A percentile compares a stretch with the other conserved stretches of the same genome.
Conservation (phyloP, 1,140 invertebrate genomes). For the Augochlora pura region DNA sequence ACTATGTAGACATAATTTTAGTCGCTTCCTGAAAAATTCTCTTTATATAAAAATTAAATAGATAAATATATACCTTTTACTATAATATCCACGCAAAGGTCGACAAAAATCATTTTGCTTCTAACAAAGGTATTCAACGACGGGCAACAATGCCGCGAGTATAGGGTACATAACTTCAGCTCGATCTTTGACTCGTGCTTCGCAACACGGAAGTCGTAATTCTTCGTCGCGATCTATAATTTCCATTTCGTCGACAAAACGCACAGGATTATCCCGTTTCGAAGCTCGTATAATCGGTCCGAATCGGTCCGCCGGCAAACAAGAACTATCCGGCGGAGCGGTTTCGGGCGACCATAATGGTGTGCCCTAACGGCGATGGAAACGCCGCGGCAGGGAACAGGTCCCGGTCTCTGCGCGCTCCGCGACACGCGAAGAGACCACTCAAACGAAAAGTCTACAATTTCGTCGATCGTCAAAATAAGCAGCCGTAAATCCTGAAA, state of each 20-base stretch:
- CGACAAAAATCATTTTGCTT: no score
- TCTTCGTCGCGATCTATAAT: no score
- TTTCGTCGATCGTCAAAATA: slow-evolving; percentile 2
- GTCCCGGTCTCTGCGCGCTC: neutral
- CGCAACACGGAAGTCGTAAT: neutral
- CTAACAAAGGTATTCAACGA: neutral
- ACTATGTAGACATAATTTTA: no score
- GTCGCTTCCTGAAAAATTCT: no score
- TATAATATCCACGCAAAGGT: no score
- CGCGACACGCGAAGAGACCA: neutral
- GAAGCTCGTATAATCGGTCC: neutral
- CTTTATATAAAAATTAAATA: no score
- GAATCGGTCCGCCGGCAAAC: neutral
- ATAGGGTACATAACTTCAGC: neutral
- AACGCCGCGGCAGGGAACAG: neutral
- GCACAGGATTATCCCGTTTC: no score
- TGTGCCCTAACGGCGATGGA: neutral
- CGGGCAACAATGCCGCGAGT: neutral
- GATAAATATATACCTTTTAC: no score
- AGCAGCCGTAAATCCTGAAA: slow-evolving; percentile 18
- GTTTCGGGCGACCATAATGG: neutral
- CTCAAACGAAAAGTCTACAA: neutral
- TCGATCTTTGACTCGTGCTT: neutral
- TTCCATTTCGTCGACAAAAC: no score
- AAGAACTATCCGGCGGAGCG: neutral